Evolutionary conservation across 2,113 vertebrate genomes (phyloP).

Genomic region (Chaenogobius annularis): DNA sequence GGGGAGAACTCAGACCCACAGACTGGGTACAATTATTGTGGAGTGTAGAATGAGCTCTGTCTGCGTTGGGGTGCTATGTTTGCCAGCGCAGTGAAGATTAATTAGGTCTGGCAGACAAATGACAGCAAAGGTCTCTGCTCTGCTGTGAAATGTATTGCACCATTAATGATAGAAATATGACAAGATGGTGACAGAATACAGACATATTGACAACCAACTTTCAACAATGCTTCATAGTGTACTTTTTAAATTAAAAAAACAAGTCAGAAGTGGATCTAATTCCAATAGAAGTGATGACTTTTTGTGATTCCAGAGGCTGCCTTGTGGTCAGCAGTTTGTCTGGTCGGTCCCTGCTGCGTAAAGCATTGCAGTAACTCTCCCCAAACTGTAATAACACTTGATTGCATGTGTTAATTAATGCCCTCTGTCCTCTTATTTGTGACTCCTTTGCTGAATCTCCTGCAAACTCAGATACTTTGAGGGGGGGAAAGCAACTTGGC

Average conservation of each 20-base stretch:
- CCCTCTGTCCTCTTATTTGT: slow-evolving; percentile 52
- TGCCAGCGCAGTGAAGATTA: slow-evolving; percentile 72
- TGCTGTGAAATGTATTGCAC: slow-evolving; percentile 50
- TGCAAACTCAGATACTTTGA: slow-evolving; percentile 37
- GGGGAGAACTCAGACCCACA: slow-evolving; percentile 65
- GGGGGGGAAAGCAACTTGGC: slow-evolving; percentile 42
- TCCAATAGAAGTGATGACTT: background rate
- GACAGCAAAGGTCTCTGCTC: slow-evolving; percentile 55
- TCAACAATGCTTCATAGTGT: background rate
- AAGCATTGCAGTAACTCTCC: slow-evolving; percentile 52
- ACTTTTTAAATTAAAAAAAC: background rate
- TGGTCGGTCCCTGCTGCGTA: slow-evolving; percentile 48
- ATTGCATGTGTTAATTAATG: slow-evolving; percentile 66
- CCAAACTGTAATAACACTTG: slow-evolving; percentile 60
- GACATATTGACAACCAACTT: slow-evolving; percentile 5
- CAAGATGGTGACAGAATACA: slow-evolving; percentile 17
- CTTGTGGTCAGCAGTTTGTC: slow-evolving; percentile 53
- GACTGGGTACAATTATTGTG: slow-evolving; percentile 74
- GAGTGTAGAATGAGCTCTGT: slow-evolving; percentile 62
- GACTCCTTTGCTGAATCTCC: slow-evolving; percentile 73
- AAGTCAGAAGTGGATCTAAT: background rate
- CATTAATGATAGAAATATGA: slow-evolving; percentile 47
- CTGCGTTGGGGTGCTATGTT: slow-evolving; percentile 74
- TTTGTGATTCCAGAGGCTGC: background rate
- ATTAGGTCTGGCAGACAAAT: slow-evolving; percentile 73